phyloP scores from a whole-genome alignment of 1,140 invertebrate genomes.

The Cotesia glomerata region DNA sequence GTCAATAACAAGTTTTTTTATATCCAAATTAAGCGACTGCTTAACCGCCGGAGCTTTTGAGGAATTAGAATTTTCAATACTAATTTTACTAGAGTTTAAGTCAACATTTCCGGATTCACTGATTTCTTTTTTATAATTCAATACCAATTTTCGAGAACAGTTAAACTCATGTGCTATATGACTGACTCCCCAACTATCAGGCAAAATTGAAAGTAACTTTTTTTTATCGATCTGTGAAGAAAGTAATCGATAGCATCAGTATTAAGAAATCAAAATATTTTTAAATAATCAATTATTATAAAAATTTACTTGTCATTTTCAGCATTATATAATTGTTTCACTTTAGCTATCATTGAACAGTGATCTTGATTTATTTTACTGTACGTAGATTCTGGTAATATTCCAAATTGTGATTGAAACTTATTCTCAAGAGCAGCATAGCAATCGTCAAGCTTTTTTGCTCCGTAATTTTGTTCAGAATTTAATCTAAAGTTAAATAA shows the following conservation, averaged over 20 bases:
- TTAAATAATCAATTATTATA: neutral
- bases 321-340: slow-evolving; percentile 1
- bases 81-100: neutral
- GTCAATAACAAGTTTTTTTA: too few relatives aligned
- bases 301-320: slow-evolving; percentile 3
- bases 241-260: neutral
- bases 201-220: neutral
- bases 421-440: slow-evolving; percentile 4
- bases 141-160: neutral
- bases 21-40: neutral
- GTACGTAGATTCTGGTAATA: neutral
- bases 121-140: neutral
- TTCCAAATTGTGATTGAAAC: neutral
- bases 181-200: neutral
- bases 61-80: neutral
- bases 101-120: neutral
- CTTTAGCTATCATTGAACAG: neutral
- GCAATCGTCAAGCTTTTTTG: slow-evolving; percentile 1
- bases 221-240: neutral
- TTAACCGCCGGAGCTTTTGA: slow-evolving; percentile 1
- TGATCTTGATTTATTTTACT: neutral
- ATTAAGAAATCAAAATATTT: neutral
- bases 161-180: neutral
- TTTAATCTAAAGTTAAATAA: neutral
- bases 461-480: slow-evolving; percentile 5